These are phyloP conservation scores for Mionectes macconnelli DNA, from an alignment of 2,113 vertebrate genomes.

Conservation along the genomic window DNA sequence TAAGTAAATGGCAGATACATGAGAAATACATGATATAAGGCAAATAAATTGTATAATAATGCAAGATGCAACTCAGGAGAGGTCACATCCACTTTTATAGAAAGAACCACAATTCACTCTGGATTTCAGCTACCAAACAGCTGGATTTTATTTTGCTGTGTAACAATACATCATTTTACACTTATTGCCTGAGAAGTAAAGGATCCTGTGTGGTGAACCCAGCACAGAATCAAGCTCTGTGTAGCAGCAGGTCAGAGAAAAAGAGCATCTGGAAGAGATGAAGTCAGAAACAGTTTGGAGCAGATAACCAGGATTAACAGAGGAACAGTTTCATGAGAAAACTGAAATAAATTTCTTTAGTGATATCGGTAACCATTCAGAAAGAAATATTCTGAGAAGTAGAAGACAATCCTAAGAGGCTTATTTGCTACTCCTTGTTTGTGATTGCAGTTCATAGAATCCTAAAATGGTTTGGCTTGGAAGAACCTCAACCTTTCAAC, in stretches of 20 bases:
- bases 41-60: background rate
- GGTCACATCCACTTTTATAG: background rate
- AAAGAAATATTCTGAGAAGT: background rate
- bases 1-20: background rate
- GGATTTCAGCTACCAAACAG: background rate
- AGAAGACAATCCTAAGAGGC: background rate
- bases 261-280: background rate
- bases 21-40: background rate
- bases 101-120: background rate
- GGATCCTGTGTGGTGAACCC: background rate
- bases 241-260: background rate
- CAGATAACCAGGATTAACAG: background rate
- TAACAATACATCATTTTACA: background rate
- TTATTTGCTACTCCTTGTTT: background rate
- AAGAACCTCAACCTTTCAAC: background rate
- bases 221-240: background rate
- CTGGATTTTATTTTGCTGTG: background rate
- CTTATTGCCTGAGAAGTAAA: background rate
- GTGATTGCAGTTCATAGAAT: background rate
- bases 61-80: background rate
- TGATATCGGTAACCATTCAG: background rate
- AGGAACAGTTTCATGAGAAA: background rate
- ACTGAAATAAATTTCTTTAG: background rate
- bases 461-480: background rate
- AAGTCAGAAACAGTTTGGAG: background rate